Conservation (phyloP, 2,113 vertebrate genomes). For the Protomyctophum bolini region DNA sequence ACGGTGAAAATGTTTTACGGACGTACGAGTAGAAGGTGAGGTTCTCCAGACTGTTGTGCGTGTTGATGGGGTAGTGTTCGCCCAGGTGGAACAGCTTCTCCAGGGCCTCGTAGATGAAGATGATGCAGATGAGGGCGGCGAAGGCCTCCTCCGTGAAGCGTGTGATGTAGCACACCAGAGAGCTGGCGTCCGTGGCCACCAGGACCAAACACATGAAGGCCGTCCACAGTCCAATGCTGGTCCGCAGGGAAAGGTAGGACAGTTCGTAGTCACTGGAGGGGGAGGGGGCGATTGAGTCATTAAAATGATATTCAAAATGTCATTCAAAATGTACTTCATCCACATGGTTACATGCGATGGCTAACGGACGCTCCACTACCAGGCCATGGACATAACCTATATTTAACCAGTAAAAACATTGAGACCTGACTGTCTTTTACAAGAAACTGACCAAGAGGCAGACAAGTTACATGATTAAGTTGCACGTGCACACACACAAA, state of each 20-base stretch:
- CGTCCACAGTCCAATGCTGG: slow-evolving; percentile 95
- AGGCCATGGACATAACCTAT: too few relatives aligned
- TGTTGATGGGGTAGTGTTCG: slow-evolving; percentile 89
- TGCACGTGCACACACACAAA: too few relatives aligned
- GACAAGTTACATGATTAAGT: too few relatives aligned
- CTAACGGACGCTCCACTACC: too few relatives aligned
- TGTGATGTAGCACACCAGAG: slow-evolving; percentile 95
- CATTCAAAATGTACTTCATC: too few relatives aligned
- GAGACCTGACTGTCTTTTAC: too few relatives aligned
- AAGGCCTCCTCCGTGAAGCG: slow-evolving; percentile 96
- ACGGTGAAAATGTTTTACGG: too few relatives aligned
- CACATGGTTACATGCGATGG: too few relatives aligned
- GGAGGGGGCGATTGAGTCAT: not conserved
- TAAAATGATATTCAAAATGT: too few relatives aligned
- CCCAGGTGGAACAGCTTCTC: slow-evolving; percentile 94
- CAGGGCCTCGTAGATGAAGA: slow-evolving; percentile 96
- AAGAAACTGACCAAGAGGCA: too few relatives aligned
- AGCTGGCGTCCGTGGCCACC: slow-evolving; percentile 95
- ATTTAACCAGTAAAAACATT: too few relatives aligned
- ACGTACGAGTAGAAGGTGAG: slow-evolving; percentile 92
- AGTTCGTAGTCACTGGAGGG: slow-evolving; percentile 85
- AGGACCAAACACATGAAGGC: slow-evolving; percentile 89
- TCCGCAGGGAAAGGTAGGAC: slow-evolving; percentile 90
- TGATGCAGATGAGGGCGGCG: slow-evolving; percentile 95
- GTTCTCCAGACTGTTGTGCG: slow-evolving; percentile 85